Percentiles rank a stretch among this genome's conserved stretches.
Evolutionary conservation across 2,113 vertebrate genomes (phyloP).

Genomic region (Megatriorchis doriae): DNA sequence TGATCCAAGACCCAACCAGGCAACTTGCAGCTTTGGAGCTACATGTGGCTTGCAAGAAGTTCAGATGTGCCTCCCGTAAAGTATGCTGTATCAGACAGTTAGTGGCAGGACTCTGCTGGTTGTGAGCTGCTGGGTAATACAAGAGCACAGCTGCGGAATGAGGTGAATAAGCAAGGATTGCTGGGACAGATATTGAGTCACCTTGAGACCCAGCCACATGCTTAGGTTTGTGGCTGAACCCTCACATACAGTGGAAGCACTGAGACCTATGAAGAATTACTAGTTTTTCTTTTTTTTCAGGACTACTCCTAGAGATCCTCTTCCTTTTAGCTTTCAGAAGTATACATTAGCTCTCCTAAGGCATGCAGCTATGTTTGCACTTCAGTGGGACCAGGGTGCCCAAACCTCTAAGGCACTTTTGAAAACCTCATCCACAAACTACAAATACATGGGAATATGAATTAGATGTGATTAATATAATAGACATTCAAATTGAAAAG

Average conservation of each 20-base stretch:
- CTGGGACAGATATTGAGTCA: not conserved
- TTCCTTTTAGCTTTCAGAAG: not conserved
- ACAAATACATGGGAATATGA: not conserved
- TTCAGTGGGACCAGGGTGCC: not conserved
- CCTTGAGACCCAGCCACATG: not conserved
- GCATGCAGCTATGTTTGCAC: accelerated
- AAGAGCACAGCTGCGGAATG: not conserved
- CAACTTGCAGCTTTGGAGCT: not conserved
- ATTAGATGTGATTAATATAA: not conserved
- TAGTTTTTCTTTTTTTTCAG: not conserved
- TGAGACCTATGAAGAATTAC: not conserved
- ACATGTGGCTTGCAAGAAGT: accelerated
- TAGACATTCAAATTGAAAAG: not conserved
- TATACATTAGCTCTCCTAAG: not conserved
- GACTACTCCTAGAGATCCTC: not conserved
- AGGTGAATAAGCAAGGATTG: not conserved
- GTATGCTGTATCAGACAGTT: not conserved
- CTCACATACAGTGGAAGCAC: not conserved
- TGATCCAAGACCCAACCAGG: not conserved
- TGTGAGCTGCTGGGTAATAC: not conserved
- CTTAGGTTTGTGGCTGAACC: not conserved
- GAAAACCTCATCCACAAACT: not conserved
- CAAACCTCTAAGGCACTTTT: not conserved
- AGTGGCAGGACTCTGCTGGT: not conserved
- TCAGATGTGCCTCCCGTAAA: not conserved